Percentiles rank a stretch among this genome's conserved stretches.
phyloP scores from a whole-genome alignment of 2,888 invertebrate species.

The Eurois occulta region DNA sequence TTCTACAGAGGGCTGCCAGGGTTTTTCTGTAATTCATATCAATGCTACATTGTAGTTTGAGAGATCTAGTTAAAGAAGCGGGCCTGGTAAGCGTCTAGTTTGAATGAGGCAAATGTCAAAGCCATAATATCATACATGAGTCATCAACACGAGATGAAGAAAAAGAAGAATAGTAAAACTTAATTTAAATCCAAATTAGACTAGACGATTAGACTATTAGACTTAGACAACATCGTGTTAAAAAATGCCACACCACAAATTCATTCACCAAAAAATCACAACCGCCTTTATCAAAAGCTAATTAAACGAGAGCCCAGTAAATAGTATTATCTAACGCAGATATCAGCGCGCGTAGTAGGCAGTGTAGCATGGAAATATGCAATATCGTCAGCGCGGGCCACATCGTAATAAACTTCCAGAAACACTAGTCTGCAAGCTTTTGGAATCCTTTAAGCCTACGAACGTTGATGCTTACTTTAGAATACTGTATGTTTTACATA shows the following conservation, averaged over 20 bases:
- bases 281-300: slow-evolving; percentile 24
- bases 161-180: not conserved
- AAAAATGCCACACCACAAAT: not conserved
- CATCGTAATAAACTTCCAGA: not conserved
- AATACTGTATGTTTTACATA: no score
- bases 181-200: not conserved
- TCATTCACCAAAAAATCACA: not conserved
- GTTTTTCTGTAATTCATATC: not conserved
- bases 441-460: not conserved
- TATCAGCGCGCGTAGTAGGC: slow-evolving; percentile 55
- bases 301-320: slow-evolving; percentile 59
- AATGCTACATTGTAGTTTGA: not conserved
- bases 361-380: slow-evolving; percentile 75
- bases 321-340: slow-evolving; percentile 60
- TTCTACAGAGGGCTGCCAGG: no score
- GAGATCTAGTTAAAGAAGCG: not conserved
- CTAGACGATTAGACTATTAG: no score
- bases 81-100: not conserved
- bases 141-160: not conserved
- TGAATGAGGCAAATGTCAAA: not conserved
- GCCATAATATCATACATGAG: not conserved
- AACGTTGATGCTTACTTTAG: no score
- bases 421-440: not conserved
- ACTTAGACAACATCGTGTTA: not conserved
- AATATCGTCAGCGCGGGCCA: slow-evolving; percentile 70